These are phyloP conservation scores for Chrysemys picta DNA, from an alignment of 2,113 vertebrate species.

Conservation along the genomic window DNA sequence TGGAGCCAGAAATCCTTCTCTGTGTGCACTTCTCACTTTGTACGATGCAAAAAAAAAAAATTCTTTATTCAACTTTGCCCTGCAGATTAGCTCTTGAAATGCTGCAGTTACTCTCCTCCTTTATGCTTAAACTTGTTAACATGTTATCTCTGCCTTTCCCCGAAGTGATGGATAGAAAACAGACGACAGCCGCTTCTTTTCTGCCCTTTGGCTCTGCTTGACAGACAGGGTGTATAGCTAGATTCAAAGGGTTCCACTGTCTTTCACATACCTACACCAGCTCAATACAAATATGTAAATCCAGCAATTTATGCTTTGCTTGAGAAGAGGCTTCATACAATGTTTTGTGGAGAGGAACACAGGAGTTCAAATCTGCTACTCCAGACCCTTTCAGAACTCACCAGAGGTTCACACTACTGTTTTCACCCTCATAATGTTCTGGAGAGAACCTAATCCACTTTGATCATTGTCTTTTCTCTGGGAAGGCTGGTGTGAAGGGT, in stretches of 20 bases:
- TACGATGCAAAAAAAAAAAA: neutral
- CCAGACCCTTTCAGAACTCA: neutral
- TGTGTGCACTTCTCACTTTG: neutral
- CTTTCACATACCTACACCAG: neutral
- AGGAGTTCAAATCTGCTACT: fast-evolving
- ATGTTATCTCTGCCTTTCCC: neutral
- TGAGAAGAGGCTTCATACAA: neutral
- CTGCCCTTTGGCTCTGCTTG: neutral
- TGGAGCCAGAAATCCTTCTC: neutral
- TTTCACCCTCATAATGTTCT: neutral
- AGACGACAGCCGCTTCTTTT: neutral
- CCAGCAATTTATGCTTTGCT: fast-evolving
- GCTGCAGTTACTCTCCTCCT: neutral
- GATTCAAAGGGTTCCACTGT: neutral
- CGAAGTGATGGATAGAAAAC: neutral
- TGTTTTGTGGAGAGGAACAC: neutral
- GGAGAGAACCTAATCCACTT: neutral
- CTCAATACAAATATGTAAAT: neutral
- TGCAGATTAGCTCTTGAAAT: neutral
- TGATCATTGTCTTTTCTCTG: neutral
- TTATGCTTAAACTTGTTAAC: neutral
- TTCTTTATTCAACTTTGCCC: neutral
- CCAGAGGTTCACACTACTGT: fast-evolving
- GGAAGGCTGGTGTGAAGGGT: neutral
- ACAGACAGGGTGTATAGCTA: neutral